These are phyloP conservation scores for Nowickia ferox DNA, from an alignment of 2,888 invertebrate species.

Conservation along the genomic window DNA sequence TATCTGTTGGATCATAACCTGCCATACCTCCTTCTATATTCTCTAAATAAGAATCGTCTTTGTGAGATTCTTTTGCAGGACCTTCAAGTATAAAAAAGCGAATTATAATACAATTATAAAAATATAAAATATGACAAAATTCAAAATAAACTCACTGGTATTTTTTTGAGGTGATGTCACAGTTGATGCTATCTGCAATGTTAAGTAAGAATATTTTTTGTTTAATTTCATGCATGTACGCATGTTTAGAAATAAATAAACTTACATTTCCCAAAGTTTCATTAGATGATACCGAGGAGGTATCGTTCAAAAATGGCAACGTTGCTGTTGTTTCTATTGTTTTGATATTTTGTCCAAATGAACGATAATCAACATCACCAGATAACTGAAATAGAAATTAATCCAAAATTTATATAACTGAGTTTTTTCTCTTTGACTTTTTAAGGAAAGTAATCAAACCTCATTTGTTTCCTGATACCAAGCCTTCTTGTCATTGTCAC, in stretches of 20 bases:
- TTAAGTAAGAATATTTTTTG: background rate
- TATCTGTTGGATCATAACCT: conserved; percentile 85
- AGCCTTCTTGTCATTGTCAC: conserved; percentile 74
- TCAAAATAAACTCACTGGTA: conserved; percentile 76
- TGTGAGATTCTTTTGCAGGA: conserved; percentile 78
- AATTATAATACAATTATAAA: background rate
- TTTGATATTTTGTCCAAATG: conserved; percentile 71
- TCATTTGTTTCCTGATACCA: conserved; percentile 72
- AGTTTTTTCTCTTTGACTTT: background rate
- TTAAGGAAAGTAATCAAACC: conserved; percentile 23
- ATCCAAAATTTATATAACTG: background rate
- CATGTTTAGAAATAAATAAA: background rate
- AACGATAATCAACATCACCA: conserved; percentile 80
- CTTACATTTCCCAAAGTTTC: conserved; percentile 64
- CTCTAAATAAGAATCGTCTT: conserved; percentile 78
- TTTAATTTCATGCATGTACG: background rate
- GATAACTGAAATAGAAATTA: conserved; percentile 52
- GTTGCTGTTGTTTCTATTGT: conserved; percentile 69
- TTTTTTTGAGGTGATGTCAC: conserved; percentile 78
- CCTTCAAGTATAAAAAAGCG: conserved; percentile 73
- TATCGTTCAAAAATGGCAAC: conserved; percentile 57
- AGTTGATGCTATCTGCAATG: conserved; percentile 54
- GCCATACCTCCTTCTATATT: conserved; percentile 77
- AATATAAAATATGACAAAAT: background rate
- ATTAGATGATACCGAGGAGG: conserved; percentile 65